phyloP scores from a whole-genome alignment of 2,113 vertebrate species.

The Rhinopomastus cyanomelas region DNA sequence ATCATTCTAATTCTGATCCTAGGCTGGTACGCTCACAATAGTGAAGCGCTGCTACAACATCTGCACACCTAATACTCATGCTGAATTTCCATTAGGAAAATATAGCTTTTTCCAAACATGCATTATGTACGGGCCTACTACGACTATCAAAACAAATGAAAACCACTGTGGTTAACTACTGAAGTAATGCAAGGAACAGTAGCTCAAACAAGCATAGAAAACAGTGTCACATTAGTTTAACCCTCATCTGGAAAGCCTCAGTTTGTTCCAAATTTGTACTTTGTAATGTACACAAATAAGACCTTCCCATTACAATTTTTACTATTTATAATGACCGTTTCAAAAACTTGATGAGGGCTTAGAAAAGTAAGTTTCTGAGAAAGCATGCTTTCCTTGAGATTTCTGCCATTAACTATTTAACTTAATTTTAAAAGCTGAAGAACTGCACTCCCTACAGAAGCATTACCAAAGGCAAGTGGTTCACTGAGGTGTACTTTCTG shows the following conservation, averaged over 20 bases:
- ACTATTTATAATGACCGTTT: not conserved
- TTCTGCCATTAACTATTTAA: not conserved
- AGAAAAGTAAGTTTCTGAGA: not conserved
- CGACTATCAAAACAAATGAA: not conserved
- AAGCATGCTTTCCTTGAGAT: not conserved
- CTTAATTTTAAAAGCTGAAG: not conserved
- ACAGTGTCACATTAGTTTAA: not conserved
- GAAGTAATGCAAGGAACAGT: accelerated
- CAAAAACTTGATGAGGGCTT: not conserved
- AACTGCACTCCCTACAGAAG: not conserved
- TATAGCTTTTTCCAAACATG: not conserved
- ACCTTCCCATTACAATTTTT: not conserved
- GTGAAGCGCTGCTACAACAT: not conserved
- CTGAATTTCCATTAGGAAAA: not conserved
- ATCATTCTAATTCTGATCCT: not conserved
- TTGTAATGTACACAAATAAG: not conserved
- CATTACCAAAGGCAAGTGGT: not conserved
- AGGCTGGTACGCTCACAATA: accelerated
- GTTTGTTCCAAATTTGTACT: not conserved
- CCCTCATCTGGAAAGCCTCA: not conserved
- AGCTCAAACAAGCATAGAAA: not conserved
- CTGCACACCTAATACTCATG: not conserved
- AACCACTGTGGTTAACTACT: not conserved
- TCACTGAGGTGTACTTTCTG: not conserved
- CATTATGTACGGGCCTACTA: accelerated